Base-by-base conservation (phyloP, 2,888 invertebrate genomes). In the Poecilobothrus nobilitatus region DNA sequence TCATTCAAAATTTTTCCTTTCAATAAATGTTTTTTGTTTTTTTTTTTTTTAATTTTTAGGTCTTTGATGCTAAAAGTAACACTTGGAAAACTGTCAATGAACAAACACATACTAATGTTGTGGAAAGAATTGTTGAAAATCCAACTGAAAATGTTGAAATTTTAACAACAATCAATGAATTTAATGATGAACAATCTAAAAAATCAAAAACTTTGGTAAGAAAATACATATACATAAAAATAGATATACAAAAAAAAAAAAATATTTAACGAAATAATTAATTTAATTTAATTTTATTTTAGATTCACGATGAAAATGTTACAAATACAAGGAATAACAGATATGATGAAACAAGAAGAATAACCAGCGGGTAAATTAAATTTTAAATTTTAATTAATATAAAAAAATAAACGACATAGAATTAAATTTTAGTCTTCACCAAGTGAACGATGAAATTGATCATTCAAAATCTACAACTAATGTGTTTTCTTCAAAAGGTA, bases 41-140 rank as follows among this genome's bases (percentile, higher is more conserved):
- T 27, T 27, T 27, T 27, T 27, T 27, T 53, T 53, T 15, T 53
- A 15, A 33, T 68, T 72, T 71, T 12, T 66, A 80, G 81, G 81
- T 81, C 68, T 82, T 81, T 71, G 82, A 82, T 78, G 82, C 82
- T 18, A 78, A 79, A 71, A 81, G 81, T 71, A 82, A 82, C 72
- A 81, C 81, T 68, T 82, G 82, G 82, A 81, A 81, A 68, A 78
- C 82, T 68, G 75, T 82, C 69, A 81, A 81, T 73, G 81, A 82
- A 71, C 80, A 78, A 72, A 78, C 80, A 66, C 81, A 81, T 70
- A 82, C 82, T 22, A 82, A 82, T 76, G 81, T 82, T 63, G 77
- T 81, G 71, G 82, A 82, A 74, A 81, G 81, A 76, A 82, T 81
- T 71, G 78, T 80, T 62, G 79, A 82, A 69, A 78, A 80, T 71